phyloP scores from a whole-genome alignment of 2,113 vertebrate species.

The Microcebus tavaratra region DNA sequence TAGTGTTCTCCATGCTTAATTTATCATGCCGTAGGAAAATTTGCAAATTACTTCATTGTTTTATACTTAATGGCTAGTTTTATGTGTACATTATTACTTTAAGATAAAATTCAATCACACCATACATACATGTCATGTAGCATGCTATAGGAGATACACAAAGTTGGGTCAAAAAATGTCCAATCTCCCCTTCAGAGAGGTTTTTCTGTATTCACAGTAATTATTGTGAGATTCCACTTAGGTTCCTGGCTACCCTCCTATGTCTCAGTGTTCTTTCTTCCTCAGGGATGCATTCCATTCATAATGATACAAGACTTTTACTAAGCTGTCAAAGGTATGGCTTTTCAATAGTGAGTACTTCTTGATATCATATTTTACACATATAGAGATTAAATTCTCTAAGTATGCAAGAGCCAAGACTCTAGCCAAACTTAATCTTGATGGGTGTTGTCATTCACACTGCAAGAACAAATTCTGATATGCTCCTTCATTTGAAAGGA shows the following conservation, averaged over 20 bases:
- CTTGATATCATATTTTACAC: neutral
- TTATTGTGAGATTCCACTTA: neutral
- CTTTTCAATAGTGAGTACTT: neutral
- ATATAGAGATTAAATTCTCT: neutral
- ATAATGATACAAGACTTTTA: neutral
- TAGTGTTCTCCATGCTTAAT: constrained; percentile 90
- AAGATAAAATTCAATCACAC: constrained; percentile 86
- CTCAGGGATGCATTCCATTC: neutral
- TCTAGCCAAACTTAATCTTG: neutral
- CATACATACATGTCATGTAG: constrained; percentile 78
- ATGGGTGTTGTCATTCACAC: neutral
- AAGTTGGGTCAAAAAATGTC: constrained; percentile 72
- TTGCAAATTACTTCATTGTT: constrained; percentile 88
- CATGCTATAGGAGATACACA: constrained; percentile 71
- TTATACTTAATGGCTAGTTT: constrained; percentile 88
- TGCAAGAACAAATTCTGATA: neutral
- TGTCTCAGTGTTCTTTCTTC: neutral
- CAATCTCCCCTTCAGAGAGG: neutral
- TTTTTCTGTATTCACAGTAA: neutral
- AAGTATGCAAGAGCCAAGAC: neutral
- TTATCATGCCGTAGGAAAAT: constrained; percentile 90
- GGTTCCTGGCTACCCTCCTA: neutral
- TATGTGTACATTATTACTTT: constrained; percentile 88
- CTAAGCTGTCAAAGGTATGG: neutral
- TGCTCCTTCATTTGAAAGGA: neutral